Base-by-base conservation (phyloP, 2,113 vertebrate species). In the Actinemys pallida region DNA sequence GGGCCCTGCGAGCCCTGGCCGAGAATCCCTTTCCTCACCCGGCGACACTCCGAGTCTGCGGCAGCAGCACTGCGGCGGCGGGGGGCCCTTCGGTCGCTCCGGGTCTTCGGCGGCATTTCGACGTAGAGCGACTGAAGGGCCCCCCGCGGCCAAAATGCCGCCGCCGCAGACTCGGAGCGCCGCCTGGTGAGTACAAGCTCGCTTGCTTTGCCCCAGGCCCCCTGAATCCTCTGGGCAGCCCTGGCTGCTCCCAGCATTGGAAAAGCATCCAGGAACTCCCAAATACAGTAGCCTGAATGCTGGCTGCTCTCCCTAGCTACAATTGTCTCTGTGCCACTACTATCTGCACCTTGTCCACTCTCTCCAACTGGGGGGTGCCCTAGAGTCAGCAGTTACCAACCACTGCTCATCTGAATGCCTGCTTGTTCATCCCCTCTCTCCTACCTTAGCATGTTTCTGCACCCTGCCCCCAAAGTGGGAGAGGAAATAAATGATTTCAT, bases 321-420 rank as follows among this genome's bases (percentile, higher is more conserved):
- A n/a, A 10, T 6, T 16, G 39, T 24, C 19, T 12, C 16, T 35
- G 50, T 13, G 42, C 4, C n/a, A 3, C 3, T 0, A 0, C 14
- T 57, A 2, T 10, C 53, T 83, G 29, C 84, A 78, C 52, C 72
- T 82, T 27, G 56, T 57, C 72, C 72, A 45, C 20, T 45, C 24
- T 24, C 42, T 42, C 42, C 39, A 45, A 76, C 72, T 45, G 42
- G 5, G 8, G 39, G 11, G 5, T 76, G 72, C 42, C 42, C 10
- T 24, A 76, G 72, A 42, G 39, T 22, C 39, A 25, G 24, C 22
- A 45, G 5, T 69, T 42, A 24, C 39, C 42, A 76, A 14, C 39
- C 39, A 11, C n/a, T 12, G 42, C 20, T 42, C 39, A 54, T 76
- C 75, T 31, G 14, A 0, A n/a, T 24, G 8, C n/a, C 16, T 45